A percentile compares a stretch with the other conserved stretches of the same genome.
Evolutionary conservation across 2,888 invertebrate species (phyloP).

Genomic region (Stenurella melanura): DNA sequence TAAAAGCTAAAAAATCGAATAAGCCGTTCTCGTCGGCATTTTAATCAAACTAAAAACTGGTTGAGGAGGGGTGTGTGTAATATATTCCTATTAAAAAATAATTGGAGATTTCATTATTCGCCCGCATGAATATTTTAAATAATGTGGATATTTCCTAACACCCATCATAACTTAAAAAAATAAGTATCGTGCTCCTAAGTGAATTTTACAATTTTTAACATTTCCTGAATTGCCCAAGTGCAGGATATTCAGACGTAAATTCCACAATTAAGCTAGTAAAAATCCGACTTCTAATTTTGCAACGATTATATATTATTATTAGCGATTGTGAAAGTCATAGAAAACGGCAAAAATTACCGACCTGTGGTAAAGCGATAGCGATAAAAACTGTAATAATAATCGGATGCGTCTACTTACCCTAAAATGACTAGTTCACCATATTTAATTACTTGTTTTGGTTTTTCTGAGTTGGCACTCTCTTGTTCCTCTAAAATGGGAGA

Average conservation of each 20-base stretch:
- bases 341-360: not conserved
- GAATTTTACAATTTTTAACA: not conserved
- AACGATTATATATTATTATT: not conserved
- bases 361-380: not conserved
- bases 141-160: not conserved
- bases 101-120: too few species aligned
- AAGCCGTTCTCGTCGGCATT: too few species aligned
- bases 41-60: too few species aligned
- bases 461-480: constrained; percentile 85
- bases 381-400: not conserved
- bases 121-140: too few species aligned
- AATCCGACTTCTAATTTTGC: not conserved
- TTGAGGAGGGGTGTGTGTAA: too few species aligned
- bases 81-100: too few species aligned
- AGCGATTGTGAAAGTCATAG: not conserved
- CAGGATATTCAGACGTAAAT: not conserved
- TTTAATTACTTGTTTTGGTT: constrained; percentile 86
- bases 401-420: constrained; percentile 80
- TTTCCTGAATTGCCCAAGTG: not conserved
- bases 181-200: not conserved
- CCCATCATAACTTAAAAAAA: not conserved
- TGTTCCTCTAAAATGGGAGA: constrained; percentile 86
- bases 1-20: too few species aligned
- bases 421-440: constrained; percentile 96
- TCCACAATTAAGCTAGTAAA: not conserved